These are phyloP conservation scores for Saccostrea echinata DNA, from an alignment of 1,140 invertebrate genomes.

Conservation along the genomic window DNA sequence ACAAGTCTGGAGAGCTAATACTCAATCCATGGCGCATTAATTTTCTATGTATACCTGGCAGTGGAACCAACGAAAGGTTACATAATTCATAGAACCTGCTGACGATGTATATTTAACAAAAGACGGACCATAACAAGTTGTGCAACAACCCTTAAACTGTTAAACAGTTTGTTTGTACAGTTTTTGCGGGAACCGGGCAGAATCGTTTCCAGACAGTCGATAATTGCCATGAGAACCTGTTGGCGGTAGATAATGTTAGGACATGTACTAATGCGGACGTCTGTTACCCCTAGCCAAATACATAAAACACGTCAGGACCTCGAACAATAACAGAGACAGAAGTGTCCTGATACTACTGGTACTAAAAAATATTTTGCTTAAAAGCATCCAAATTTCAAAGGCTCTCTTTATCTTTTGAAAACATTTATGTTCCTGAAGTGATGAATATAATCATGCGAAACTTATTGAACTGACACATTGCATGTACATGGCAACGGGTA, in stretches of 20 bases:
- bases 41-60: background rate
- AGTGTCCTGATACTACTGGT: background rate
- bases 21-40: slow-evolving; percentile 13
- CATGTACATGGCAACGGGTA: no score
- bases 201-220: background rate
- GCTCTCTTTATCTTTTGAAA: no score
- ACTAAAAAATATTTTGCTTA: background rate
- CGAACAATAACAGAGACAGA: background rate
- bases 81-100: background rate
- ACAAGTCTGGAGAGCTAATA: slow-evolving; percentile 20
- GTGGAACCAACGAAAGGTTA: background rate
- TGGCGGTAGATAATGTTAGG: slow-evolving; percentile 36
- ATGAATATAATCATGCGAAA: no score
- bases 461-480: no score
- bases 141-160: background rate
- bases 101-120: slow-evolving; percentile 22
- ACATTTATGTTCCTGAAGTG: background rate
- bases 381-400: no score
- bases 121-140: background rate
- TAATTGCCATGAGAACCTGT: slow-evolving; percentile 28
- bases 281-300: slow-evolving; percentile 22
- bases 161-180: background rate
- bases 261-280: slow-evolving; percentile 27
- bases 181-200: background rate
- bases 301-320: slow-evolving; percentile 19